Evolutionary conservation across 37 sponge, comb jelly and placozoan genomes (phyloP).

Genomic region (Petrosia ficiformis): DNA sequence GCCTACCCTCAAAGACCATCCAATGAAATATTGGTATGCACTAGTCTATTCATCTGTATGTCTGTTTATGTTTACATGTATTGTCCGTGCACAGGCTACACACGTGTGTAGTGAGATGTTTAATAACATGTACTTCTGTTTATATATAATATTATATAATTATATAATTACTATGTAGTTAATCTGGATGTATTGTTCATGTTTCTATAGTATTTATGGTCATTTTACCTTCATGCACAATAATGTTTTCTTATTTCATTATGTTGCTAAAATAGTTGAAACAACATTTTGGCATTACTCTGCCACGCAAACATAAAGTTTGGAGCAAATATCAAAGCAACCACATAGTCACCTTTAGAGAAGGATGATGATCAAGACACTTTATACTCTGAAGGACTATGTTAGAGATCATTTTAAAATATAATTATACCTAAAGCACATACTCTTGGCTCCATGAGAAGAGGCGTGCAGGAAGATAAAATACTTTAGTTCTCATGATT

Average conservation of each 20-base stretch:
- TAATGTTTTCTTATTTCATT: too few species aligned
- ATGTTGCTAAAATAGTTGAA: too few species aligned
- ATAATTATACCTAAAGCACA: conserved; percentile 68
- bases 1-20: conserved; percentile 80
- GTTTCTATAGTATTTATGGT: too few species aligned
- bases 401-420: conserved; percentile 73
- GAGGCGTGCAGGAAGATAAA: conserved; percentile 25
- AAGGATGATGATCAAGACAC: conserved; percentile 11
- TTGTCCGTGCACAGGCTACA: conserved; percentile 32
- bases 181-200: too few species aligned
- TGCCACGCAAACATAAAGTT: conserved; percentile 47
- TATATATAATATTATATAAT: too few species aligned
- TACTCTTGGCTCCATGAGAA: conserved; percentile 65
- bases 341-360: conserved; percentile 76
- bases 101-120: too few species aligned
- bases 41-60: too few species aligned
- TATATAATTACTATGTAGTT: too few species aligned
- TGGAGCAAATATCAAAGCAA: conserved; percentile 73
- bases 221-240: too few species aligned
- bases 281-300: too few species aligned
- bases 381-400: conserved; percentile 72
- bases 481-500: conserved; percentile 86
- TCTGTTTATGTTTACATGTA: neutral
- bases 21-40: conserved; percentile 73
- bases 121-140: too few species aligned